A percentile compares a stretch with the other conserved stretches of the same genome.
phyloP scores from a whole-genome alignment of 1,140 invertebrate species.

The Drosophila parvula region DNA sequence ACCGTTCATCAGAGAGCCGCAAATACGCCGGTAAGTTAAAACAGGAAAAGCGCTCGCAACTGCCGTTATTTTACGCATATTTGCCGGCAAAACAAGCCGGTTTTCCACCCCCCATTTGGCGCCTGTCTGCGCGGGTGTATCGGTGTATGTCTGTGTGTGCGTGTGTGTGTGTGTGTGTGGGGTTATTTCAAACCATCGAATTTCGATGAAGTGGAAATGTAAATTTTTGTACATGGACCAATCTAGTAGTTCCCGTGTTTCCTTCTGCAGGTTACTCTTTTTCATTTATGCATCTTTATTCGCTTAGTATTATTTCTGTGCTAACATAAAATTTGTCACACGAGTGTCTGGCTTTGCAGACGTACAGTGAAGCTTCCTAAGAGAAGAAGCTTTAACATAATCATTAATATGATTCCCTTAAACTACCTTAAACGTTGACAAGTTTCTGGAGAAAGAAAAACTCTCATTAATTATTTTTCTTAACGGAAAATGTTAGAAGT shows the following conservation, averaged over 20 bases:
- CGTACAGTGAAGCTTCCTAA: neutral
- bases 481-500: too few species aligned
- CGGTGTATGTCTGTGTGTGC: constrained; percentile 9
- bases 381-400: neutral
- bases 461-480: neutral
- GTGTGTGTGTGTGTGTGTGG: constrained; percentile 34
- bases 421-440: neutral
- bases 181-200: constrained; percentile 48
- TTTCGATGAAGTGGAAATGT: constrained; percentile 55
- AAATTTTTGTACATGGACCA: constrained; percentile 28
- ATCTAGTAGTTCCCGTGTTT: constrained; percentile 3
- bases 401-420: neutral
- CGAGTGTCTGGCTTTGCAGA: constrained; percentile 31
- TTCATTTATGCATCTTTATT: constrained; percentile 16
- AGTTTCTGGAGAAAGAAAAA: neutral
- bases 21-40: constrained; percentile 60
- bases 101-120: constrained; percentile 48
- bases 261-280: constrained; percentile 13
- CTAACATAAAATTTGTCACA: constrained; percentile 36
- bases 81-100: constrained; percentile 73
- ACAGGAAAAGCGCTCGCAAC: constrained; percentile 28
- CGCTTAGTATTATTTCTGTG: constrained; percentile 6
- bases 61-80: constrained; percentile 57
- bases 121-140: constrained; percentile 45
- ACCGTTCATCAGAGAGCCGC: constrained; percentile 12